Evolutionary conservation across 2,113 vertebrate species (phyloP).

Genomic region (Coptodon bakossiorum): DNA sequence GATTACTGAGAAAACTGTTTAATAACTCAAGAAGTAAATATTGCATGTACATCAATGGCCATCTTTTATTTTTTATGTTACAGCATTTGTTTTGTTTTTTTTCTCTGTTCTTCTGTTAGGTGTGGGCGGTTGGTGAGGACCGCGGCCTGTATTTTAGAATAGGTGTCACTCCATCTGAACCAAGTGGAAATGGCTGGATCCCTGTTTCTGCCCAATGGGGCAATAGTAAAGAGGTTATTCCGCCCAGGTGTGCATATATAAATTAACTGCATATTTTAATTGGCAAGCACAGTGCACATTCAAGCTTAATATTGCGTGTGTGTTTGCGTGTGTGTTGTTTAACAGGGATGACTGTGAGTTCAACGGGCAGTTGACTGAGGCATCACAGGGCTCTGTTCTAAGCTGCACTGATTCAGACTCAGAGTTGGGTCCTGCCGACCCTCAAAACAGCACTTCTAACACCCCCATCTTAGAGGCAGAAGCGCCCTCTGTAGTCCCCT

Average conservation of each 20-base stretch:
- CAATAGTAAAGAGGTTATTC: constrained; percentile 53
- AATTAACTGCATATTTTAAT: background rate
- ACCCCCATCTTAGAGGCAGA: constrained; percentile 35
- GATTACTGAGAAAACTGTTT: background rate
- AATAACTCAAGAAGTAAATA: background rate
- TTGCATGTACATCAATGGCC: background rate
- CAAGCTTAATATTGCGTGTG: background rate
- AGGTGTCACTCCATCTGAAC: constrained; percentile 84
- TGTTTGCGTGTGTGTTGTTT: background rate
- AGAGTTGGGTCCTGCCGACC: constrained; percentile 21
- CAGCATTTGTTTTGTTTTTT: background rate
- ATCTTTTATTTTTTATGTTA: background rate
- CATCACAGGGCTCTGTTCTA: constrained; percentile 67
- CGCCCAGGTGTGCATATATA: constrained; percentile 6
- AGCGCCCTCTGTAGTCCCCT: constrained; percentile 38
- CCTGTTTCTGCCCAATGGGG: constrained; percentile 78
- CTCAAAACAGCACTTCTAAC: background rate
- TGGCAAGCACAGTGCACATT: background rate
- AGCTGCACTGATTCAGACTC: constrained; percentile 78
- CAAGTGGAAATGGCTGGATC: constrained; percentile 91
- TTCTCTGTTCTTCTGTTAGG: constrained; percentile 60
- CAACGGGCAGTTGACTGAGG: constrained; percentile 75
- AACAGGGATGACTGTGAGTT: constrained; percentile 80
- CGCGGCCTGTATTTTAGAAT: constrained; percentile 88
- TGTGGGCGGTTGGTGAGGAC: constrained; percentile 90